phyloP scores from a whole-genome alignment of 1,140 invertebrate genomes.

The Odontomachus brunneus region DNA sequence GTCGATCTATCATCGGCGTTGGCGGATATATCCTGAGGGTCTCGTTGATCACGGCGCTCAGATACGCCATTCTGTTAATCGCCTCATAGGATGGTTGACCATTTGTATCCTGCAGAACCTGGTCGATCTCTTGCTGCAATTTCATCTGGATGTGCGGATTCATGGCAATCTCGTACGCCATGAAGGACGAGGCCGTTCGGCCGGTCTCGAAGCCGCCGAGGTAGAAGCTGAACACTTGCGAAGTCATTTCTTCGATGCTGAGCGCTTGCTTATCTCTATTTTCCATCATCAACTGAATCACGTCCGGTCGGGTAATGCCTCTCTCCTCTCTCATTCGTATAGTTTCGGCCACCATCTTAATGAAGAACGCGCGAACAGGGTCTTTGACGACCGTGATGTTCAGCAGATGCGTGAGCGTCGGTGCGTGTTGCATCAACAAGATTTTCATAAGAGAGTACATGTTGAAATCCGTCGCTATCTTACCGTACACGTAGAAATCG shows the following conservation, averaged over 20 bases:
- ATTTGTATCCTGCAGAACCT: conserved; percentile 77
- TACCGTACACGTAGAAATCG: conserved; percentile 40
- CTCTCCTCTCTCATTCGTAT: not conserved
- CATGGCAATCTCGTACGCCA: conserved; percentile 85
- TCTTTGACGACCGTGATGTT: not conserved
- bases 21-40: conserved; percentile 87
- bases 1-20: conserved; percentile 84
- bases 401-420: not conserved
- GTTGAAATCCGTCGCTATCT: not conserved
- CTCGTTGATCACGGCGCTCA: conserved; percentile 86
- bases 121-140: conserved; percentile 87
- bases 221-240: conserved; percentile 86
- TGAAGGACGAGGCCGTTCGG: conserved; percentile 83
- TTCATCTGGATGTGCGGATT: conserved; percentile 86
- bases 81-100: conserved; percentile 81
- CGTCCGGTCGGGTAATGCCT: conserved; percentile 58
- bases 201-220: conserved; percentile 87
- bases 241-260: conserved; percentile 85
- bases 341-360: not conserved
- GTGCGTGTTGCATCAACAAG: not conserved
- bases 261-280: conserved; percentile 74
- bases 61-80: conserved; percentile 82
- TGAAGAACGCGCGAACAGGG: not conserved
- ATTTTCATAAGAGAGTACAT: not conserved
- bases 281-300: conserved; percentile 80